Evolutionary conservation across 92 coral and sea anemone genomes (phyloP), one percentile per base, ranked within the genome.

Genomic region (Bergia puertoricense): DNA sequence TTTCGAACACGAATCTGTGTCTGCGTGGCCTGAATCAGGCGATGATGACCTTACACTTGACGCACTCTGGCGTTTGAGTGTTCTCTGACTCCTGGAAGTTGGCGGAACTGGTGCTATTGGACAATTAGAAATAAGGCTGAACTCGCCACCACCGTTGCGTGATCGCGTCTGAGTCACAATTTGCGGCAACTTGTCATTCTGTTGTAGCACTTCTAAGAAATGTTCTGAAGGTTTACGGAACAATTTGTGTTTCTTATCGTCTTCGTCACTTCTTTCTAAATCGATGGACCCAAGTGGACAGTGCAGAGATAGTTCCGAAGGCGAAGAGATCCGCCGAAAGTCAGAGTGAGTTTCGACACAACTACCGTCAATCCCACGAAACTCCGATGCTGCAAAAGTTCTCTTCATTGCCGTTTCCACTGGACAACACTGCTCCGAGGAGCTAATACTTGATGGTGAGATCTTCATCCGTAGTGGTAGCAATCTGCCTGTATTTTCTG

Each of bases 391-490:
- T 46, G 76, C 59, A 23, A 67, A 39, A 45, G 66, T 36, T 10
- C 87, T 46, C 4, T n/a, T 15, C 43, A 45, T 38, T 36, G 23
- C 46, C 50, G 86, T 22, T 9, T 84, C 46, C 41, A 69, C 46
- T 6, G 79, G 87, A 68, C 67, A 67, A 45, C 68, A 69, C 48
- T 84, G 87, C 74, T 84, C 87, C 30, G 78, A 84, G 16, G 79
- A 69, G 66, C 65, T 54, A 15, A 69, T 9, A 84, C 48, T 84
- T 44, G 87, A 84, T 46, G 78, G 43, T 36, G 87, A 84, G 66
- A 69, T 84, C 79, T 84, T 84, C 87, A 45, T 84, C 44, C 87
- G 68, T n/a, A 45, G 65, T 71, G 87, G 87, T n/a, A 84, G 44
- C 65, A 84, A 54, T 45, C 87, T 84, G 87, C 78, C 78, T 45